These are phyloP conservation scores for Saccopteryx leptura DNA, from an alignment of 2,113 vertebrate species.

Conservation along the genomic window DNA sequence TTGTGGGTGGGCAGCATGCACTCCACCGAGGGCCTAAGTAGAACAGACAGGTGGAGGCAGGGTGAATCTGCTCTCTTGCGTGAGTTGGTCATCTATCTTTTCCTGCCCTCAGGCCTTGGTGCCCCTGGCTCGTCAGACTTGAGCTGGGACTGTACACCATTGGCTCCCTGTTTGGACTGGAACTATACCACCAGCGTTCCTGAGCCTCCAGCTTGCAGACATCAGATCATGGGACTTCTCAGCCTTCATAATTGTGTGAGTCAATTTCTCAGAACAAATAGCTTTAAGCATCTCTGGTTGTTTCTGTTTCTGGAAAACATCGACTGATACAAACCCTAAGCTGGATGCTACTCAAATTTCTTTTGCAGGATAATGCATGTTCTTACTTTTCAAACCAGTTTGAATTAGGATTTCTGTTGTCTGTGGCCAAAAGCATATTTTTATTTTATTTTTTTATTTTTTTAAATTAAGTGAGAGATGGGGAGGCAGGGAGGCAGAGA, in stretches of 20 bases:
- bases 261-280: not conserved
- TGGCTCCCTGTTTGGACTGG: not conserved
- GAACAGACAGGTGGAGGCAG: not conserved
- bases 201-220: not conserved
- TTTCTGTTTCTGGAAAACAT: not conserved
- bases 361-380: conserved; percentile 14
- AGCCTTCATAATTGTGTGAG: not conserved
- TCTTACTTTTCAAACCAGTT: not conserved
- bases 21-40: not conserved
- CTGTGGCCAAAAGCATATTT: not conserved
- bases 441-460: too few relatives aligned
- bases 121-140: not conserved
- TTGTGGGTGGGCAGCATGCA: not conserved
- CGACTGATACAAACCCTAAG: not conserved
- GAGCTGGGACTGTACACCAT: not conserved
- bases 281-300: not conserved
- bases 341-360: not conserved
- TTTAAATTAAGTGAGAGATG: too few relatives aligned
- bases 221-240: not conserved
- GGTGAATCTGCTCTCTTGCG: not conserved
- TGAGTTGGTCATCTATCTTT: not conserved
- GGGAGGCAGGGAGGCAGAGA: too few relatives aligned
- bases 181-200: not conserved
- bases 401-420: not conserved
- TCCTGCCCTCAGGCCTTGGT: not conserved